These are phyloP conservation scores for Pampusana beccarii DNA, from an alignment of 2,113 vertebrate genomes.

Conservation along the genomic window DNA sequence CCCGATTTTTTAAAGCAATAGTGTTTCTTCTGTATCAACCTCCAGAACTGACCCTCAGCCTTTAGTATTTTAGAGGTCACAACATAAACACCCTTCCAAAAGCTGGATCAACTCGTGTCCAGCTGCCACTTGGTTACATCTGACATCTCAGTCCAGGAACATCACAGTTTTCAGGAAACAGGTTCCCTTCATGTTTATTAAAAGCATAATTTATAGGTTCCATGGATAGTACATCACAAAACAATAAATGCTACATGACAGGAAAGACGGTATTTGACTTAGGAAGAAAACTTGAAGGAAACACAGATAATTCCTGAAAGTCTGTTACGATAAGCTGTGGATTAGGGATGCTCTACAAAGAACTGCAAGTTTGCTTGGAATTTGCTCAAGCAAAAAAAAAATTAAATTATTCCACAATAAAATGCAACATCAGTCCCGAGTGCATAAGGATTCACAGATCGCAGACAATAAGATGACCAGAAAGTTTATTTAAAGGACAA, in stretches of 20 bases:
- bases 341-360: neutral
- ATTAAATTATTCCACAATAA: neutral
- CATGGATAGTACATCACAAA: neutral
- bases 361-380: neutral
- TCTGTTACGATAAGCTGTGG: neutral
- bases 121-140: neutral
- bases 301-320: neutral
- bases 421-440: accelerated
- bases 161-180: neutral
- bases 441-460: neutral
- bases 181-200: neutral
- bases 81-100: neutral
- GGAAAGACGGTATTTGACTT: neutral
- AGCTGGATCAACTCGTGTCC: neutral
- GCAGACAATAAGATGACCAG: neutral
- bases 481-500: neutral
- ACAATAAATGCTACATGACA: neutral
- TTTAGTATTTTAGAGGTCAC: neutral
- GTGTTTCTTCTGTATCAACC: neutral
- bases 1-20: neutral
- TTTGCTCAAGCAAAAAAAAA: neutral
- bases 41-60: neutral
- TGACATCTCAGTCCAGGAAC: neutral
- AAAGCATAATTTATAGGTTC: neutral
- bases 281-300: neutral